These are phyloP conservation scores for Drosophila longiperda DNA, from an alignment of 2,888 invertebrate species.

Conservation along the genomic window DNA sequence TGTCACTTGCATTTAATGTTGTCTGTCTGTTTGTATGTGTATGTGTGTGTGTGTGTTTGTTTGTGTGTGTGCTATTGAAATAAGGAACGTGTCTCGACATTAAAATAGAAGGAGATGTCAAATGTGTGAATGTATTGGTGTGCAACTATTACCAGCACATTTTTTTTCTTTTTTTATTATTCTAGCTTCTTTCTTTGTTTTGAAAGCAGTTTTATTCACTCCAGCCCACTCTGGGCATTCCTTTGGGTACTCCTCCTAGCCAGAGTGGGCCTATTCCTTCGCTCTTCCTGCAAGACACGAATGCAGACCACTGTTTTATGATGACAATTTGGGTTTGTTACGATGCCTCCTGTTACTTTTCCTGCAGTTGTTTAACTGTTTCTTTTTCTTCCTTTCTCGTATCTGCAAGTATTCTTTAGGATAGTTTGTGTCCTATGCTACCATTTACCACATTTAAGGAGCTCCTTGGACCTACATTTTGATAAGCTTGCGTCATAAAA, in stretches of 20 bases:
- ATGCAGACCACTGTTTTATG: constrained; percentile 56
- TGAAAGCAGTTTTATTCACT: constrained; percentile 52
- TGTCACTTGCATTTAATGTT: constrained; percentile 71
- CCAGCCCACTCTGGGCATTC: constrained; percentile 20
- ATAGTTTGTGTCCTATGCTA: constrained; percentile 11
- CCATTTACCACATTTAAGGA: not conserved
- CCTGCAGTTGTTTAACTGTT: constrained; percentile 47
- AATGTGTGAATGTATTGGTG: constrained; percentile 59
- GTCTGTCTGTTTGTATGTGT: constrained; percentile 21
- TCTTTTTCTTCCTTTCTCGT: constrained; percentile 11
- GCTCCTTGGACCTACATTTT: constrained; percentile 19
- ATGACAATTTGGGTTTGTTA: constrained; percentile 63
- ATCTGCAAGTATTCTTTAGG: constrained; percentile 6
- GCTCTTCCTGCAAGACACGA: constrained; percentile 46
- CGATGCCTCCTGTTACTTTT: constrained; percentile 57
- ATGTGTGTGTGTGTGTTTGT: constrained; percentile 8
- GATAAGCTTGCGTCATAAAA: constrained; percentile 8
- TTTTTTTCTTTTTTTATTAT: constrained; percentile 63
- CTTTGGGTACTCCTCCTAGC: constrained; percentile 24
- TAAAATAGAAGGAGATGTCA: constrained; percentile 63
- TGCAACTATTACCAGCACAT: constrained; percentile 30
- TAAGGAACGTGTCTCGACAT: constrained; percentile 57
- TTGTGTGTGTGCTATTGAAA: constrained; percentile 46
- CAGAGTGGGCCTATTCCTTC: constrained; percentile 37
- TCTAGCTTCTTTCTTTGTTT: constrained; percentile 57